These are phyloP conservation scores for Heterodera filipjevi DNA, from an alignment of 2,888 invertebrate genomes.

Conservation along the genomic window DNA sequence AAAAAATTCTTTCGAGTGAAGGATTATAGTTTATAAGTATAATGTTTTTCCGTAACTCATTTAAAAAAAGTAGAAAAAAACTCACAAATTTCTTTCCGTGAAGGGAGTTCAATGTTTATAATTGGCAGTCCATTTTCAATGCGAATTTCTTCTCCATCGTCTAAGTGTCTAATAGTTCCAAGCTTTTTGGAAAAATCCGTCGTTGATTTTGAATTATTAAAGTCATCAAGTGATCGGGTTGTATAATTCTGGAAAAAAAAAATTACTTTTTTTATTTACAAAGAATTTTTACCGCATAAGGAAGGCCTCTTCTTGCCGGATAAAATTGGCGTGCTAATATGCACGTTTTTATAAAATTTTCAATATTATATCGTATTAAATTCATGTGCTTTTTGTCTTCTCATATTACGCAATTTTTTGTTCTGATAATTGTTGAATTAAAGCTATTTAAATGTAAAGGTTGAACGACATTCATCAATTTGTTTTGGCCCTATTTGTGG, in stretches of 20 bases:
- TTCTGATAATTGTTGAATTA: too few species aligned
- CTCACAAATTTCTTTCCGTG: conserved; percentile 52
- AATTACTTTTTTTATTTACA: not conserved
- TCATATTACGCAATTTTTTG: too few species aligned
- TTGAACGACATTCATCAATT: too few species aligned
- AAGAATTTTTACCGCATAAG: not conserved
- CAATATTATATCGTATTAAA: not conserved
- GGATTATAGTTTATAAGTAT: too few species aligned
- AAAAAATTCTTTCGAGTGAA: too few species aligned
- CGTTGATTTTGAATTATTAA: not conserved
- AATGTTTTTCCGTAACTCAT: too few species aligned
- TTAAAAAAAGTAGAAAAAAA: not conserved
- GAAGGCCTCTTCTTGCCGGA: not conserved
- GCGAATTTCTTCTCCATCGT: conserved; percentile 13
- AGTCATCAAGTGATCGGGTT: not conserved
- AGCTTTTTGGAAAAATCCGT: not conserved
- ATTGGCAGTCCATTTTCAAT: conserved; percentile 56
- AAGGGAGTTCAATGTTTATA: conserved; percentile 59
- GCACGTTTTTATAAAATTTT: not conserved
- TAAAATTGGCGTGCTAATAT: not conserved
- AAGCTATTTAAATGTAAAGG: too few species aligned
- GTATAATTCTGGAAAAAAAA: not conserved
- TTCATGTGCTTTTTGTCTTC: not conserved
- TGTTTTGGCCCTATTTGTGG: too few species aligned
- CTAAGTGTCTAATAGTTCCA: not conserved